Base-by-base conservation (phyloP, 2,797 vertebrate species). In the Ataeniobius toweri region DNA sequence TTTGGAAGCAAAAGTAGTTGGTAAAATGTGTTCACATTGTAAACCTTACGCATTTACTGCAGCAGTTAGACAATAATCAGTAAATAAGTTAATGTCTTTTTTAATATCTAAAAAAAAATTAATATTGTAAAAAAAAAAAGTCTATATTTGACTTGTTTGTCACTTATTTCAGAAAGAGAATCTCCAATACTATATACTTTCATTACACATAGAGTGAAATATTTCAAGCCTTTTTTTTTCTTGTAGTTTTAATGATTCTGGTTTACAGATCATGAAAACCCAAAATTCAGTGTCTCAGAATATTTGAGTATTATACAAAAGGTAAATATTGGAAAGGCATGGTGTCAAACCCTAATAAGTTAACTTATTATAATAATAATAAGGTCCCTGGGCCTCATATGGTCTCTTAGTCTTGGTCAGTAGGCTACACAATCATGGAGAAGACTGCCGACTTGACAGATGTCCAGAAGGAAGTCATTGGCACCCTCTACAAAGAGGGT, bases 1-100 rank as follows among this genome's bases (percentile, higher is more conserved):
- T 75, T 6, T 51, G 31, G 0, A 24, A 48, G 9, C 77, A 80
- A 46, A 76, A 63, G 51, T 36, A 46, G 24, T 67, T 48, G 59
- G 3, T 41, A 31, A 75, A 20, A 20, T 46, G 3, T 73, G 16
- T 50, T 2, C 0, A 1, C 0, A 61, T 51, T 28, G 18, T 3
- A 39, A 65, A 65, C 16, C 31, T 36, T 36, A 39, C 1, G 31
- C 39, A 22, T 39, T 65, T 12, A 39, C 8, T 10, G 7, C 36
- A 65, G 63, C 7, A 65, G 16, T 10, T 36, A 22, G 18, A 59
- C 0, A 63, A 36, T 20, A 31, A 63, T 18, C 16, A 63, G 2
- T 7, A 36, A 63, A 36, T 44, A 44, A 44, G 44, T 6, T 44
- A 6, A 44, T 44, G 28, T 14, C 5, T 5, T 59, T 31, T 31